Evolutionary conservation across 2,888 invertebrate species (phyloP).

Genomic region (Deroplatys truncata): DNA sequence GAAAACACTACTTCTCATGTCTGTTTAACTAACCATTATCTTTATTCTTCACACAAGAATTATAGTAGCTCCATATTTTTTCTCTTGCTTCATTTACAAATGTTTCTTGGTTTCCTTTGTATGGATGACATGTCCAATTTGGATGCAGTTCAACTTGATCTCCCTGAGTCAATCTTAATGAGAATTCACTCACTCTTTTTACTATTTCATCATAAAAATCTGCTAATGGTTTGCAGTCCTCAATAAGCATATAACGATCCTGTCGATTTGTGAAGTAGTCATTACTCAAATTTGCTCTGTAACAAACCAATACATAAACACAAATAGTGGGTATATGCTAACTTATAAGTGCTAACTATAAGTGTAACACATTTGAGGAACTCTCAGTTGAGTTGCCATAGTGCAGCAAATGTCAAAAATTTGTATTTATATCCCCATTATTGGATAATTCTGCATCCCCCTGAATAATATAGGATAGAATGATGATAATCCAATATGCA

Average conservation of each 20-base stretch:
- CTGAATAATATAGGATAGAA: too few relatives aligned
- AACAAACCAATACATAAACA: background rate
- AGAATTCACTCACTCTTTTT: conserved; percentile 57
- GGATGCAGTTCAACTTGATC: conserved; percentile 43
- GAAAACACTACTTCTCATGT: background rate
- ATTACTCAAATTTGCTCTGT: conserved; percentile 89
- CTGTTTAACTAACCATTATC: background rate
- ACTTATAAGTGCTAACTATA: too few relatives aligned
- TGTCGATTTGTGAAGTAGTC: conserved; percentile 97
- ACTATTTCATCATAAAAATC: conserved; percentile 79
- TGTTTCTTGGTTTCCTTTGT: conserved; percentile 52
- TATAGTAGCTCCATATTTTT: background rate
- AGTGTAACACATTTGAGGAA: too few relatives aligned
- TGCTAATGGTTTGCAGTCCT: conserved; percentile 68
- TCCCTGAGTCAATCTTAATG: conserved; percentile 53
- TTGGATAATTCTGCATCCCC: too few relatives aligned
- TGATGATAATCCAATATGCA: too few relatives aligned
- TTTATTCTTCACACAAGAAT: background rate
- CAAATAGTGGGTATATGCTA: background rate
- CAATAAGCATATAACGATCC: conserved; percentile 90
- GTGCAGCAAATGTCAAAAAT: too few relatives aligned
- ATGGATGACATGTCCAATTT: conserved; percentile 58
- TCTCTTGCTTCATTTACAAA: conserved; percentile 52
- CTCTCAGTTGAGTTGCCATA: too few relatives aligned
- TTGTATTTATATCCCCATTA: too few relatives aligned